phyloP scores from a whole-genome alignment of 2,113 vertebrate genomes.

The Verasper variegatus region DNA sequence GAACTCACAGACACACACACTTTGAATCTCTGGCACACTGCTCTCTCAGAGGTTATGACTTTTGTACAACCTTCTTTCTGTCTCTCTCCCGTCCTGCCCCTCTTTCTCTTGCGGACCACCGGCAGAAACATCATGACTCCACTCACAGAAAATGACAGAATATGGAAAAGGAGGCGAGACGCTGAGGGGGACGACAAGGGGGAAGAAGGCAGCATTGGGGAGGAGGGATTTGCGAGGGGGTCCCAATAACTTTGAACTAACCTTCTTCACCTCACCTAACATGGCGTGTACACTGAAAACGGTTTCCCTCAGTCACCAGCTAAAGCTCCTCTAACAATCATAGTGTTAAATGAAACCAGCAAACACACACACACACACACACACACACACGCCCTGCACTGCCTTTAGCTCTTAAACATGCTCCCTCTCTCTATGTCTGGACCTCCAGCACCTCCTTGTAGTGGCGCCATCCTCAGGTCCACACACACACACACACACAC shows the following conservation, averaged over 20 bases:
- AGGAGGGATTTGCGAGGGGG: slow-evolving; percentile 5
- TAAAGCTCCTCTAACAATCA: slow-evolving; percentile 69
- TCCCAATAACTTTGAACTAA: slow-evolving; percentile 27
- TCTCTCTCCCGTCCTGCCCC: slow-evolving; percentile 48
- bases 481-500: slow-evolving; percentile 2
- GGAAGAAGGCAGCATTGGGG: not conserved
- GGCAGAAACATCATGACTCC: slow-evolving; percentile 49
- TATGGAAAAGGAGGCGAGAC: slow-evolving; percentile 19
- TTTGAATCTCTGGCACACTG: slow-evolving; percentile 44
- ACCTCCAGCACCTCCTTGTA: slow-evolving; percentile 28
- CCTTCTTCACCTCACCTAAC: slow-evolving; percentile 52
- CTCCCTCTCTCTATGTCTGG: slow-evolving; percentile 26
- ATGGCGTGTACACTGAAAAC: slow-evolving; percentile 54
- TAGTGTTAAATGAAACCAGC: slow-evolving; percentile 78
- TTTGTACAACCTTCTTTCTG: slow-evolving; percentile 43
- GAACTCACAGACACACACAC: slow-evolving; percentile 19
- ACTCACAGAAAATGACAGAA: slow-evolving; percentile 35
- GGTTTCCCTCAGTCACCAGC: slow-evolving; percentile 66
- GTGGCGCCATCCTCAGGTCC: slow-evolving; percentile 33
- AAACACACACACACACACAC: slow-evolving; percentile 15
- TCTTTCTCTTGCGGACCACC: slow-evolving; percentile 62
- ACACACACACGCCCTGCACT: slow-evolving; percentile 54
- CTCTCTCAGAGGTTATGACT: slow-evolving; percentile 50
- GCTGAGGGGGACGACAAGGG: slow-evolving; percentile 25
- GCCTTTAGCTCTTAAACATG: slow-evolving; percentile 62